Evolutionary conservation across 1,140 invertebrate genomes (phyloP), one percentile per base, ranked within the genome.

Genomic region (Trichogramma pretiosum): DNA sequence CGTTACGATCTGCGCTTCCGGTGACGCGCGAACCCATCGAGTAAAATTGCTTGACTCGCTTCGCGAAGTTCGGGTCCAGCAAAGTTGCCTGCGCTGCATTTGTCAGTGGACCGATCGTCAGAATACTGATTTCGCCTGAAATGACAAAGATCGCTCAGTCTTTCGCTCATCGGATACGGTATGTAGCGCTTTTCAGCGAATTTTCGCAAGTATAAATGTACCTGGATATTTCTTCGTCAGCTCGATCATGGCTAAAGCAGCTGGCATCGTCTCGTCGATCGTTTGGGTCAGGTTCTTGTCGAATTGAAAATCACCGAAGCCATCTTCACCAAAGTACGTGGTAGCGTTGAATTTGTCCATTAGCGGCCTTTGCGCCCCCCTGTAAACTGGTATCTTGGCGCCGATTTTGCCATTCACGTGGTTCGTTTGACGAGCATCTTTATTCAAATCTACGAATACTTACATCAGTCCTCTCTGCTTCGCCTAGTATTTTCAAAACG

Each of bases 31-130:
- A 76, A 38, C 82, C 82, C 76, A 84, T 78, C 26, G 81, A 67
- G 11, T 71, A 67, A 16, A 81, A 51, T 33, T 67, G 55, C 50
- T 77, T 73, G 14, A 79, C 57, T 37, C 74, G 70, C n/a, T 48
- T 52, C 0, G 66, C 60, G 54, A 81, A 78, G 22, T 59, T 44
- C 8, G 74, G 67, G 62, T 82, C 76, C 9, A 82, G 50, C 44
- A 69, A 58, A 18, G 75, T 59, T 3, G 82, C 79, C 17, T 78
- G 22, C 2, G 81, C 80, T 22, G 82, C 49, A 53, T 82, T 83
- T 10, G 80, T 83, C 26, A 82, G 54, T 3, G 81, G 79, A 11
- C 77, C 81, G 23, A 83, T 48, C 28, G 70, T 62, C 8, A 82
- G 57, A 26, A 84, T 47, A 28, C 48, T 73, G 9, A 77, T 47